Base-by-base conservation (phyloP, 2,888 invertebrate species). In the Fragum whitleyi region DNA sequence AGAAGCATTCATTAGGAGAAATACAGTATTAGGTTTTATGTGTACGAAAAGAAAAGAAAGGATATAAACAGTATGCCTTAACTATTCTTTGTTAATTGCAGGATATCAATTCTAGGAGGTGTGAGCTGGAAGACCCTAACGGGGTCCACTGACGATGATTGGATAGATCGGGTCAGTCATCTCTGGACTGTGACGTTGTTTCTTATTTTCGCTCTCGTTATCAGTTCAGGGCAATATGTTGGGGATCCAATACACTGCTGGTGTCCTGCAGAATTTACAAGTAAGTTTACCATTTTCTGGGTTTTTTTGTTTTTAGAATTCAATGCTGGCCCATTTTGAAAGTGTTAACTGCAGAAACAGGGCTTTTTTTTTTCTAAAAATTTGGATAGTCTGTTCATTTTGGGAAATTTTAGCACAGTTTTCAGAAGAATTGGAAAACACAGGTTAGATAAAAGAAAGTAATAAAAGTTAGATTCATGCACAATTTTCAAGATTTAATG, bases 221-320 rank as follows among this genome's bases (percentile, higher is more conserved):
- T 91, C 51, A 90, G 88, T 55, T 91, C 91, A 0, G 87, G 90
- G 7, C 92, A 92, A 83, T 91, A 89, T 81, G 91, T 91, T 2
- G 91, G 92, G 7, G 91, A 91, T 72, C 91, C 92, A 0, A 92
- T 92, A 23, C 91, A 91, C 65, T 92, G 92, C 72, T 92, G 91
- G 91, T 89, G 87, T 21, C 90, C 91, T 0, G 90, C 90, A 0
- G 87, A 91, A 57, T 90, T 90, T 51, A 84, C 89, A 14, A 83
- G 89, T 53, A 84, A 29, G 75, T 53, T n/a, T n/a, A n/a, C 6
- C 21, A 21, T n/a, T n/a, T n/a, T n/a, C n/a, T n/a, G n/a, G 7
- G 42, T 42, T 42, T 42, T 42, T 11, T 11, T 42, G 7, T 42
- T 42, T 42, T 42, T 42, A 42, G 16, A 42, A 11, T 11, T 7